These are phyloP conservation scores for Trichosurus vulpecula DNA, from an alignment of 2,797 vertebrate genomes.

Conservation along the genomic window DNA sequence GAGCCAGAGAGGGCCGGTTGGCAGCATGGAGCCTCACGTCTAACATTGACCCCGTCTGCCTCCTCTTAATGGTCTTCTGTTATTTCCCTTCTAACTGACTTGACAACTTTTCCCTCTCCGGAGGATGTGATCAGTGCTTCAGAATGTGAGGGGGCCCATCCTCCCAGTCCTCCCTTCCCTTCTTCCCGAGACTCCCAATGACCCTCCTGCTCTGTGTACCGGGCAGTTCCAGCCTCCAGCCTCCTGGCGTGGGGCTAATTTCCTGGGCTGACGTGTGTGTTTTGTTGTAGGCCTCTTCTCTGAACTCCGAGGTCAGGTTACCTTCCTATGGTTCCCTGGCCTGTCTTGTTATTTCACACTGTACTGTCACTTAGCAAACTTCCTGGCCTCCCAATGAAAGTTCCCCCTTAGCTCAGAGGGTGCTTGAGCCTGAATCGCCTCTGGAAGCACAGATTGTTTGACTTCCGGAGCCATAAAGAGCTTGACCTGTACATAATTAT, in stretches of 20 bases:
- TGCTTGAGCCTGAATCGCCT: slow-evolving; percentile 8
- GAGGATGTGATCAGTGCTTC: background rate
- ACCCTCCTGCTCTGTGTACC: background rate
- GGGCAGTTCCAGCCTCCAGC: background rate
- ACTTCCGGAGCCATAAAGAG: slow-evolving; percentile 46
- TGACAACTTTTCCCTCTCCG: rapidly evolving
- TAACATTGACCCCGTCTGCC: background rate
- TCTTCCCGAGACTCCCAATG: background rate
- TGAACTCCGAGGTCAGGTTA: slow-evolving; percentile 3
- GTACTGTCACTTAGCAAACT: background rate
- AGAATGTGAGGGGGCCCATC: background rate
- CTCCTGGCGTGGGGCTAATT: background rate
- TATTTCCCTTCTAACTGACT: background rate
- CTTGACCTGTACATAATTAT: slow-evolving; percentile 45
- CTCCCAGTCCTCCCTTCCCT: background rate
- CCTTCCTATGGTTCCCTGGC: slow-evolving; percentile 45
- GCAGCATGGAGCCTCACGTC: background rate
- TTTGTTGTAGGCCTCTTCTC: slow-evolving; percentile 6
- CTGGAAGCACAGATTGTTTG: slow-evolving; percentile 31
- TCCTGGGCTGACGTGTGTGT: background rate
- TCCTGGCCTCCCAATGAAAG: slow-evolving; percentile 59
- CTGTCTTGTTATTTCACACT: slow-evolving; percentile 35
- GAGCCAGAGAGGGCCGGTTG: background rate
- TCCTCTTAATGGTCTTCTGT: background rate
- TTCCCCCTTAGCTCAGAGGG: slow-evolving; percentile 14